Base-by-base conservation (phyloP, 2,113 vertebrate genomes). In the Stomatorhinus ivindoensis region DNA sequence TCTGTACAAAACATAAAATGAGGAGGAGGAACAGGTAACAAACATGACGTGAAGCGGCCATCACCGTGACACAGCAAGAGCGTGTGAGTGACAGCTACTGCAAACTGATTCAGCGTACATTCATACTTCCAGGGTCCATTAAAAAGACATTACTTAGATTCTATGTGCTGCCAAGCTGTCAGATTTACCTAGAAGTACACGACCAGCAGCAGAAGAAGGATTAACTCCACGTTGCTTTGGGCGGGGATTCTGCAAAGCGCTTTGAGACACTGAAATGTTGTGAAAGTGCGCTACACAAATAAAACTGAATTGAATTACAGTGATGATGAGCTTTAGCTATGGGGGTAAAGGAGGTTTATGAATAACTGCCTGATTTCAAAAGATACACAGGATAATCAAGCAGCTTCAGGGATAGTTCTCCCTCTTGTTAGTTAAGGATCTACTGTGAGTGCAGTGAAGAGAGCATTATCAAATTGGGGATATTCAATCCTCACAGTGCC, bases 401-500 rank as follows among this genome's bases (percentile, higher is more conserved):
- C 19, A 65, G 13, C 61, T 31, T 21, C 15, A 55, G 27, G 39
- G 35, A 55, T 21, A 21, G 48, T 44, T 46, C 46, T 9, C 86
- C 55, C 10, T 85, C 7, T 58, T 9, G 13, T n/a, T 31, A 15
- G 42, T 13, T 50, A 24, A 69, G n/a, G 76, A 4, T 3, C 73
- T 17, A 44, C 31, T 83, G 3, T n/a, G n/a, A 55, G 69, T 73
- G 88, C 7, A 53, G 10, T 51, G 88, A 61, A 47, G 39, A 44
- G 35, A 53, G 15, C 50, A 61, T 83, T 21, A 61, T 89, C 50
- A 53, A 84, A 89, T 89, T 89, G 83, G 48, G 35, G 24, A 89
- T 19, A 61, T 83, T 24, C n/a, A 46, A 89, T n/a, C 50, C 51
- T 58, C 69, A 27, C n/a, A 21, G 47, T 88, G 42, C 47, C 69